Evolutionary conservation across 2,113 vertebrate species (phyloP).

Genomic region (Sorex fumeus): DNA sequence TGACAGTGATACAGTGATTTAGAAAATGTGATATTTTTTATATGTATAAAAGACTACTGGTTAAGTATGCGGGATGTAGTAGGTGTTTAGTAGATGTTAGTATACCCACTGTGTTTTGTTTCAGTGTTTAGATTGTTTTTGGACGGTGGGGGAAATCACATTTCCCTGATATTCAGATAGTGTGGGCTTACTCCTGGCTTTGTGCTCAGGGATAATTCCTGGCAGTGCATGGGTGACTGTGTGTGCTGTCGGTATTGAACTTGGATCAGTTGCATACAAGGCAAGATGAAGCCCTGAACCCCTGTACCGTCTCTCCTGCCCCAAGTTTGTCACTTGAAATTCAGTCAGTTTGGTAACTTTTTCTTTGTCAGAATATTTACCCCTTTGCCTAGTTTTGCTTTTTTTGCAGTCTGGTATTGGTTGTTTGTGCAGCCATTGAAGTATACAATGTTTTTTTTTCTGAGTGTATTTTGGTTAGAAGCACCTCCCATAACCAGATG

Average conservation of each 20-base stretch:
- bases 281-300: too few species aligned
- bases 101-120: not conserved
- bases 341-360: not conserved
- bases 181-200: too few species aligned
- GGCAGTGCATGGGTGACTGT: too few species aligned
- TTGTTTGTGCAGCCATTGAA: not conserved
- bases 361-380: constrained; percentile 18
- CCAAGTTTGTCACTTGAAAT: not conserved
- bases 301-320: not conserved
- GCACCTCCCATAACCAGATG: not conserved
- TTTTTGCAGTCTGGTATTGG: constrained; percentile 11
- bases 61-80: not conserved
- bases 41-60: too few species aligned
- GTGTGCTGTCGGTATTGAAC: too few species aligned
- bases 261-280: too few species aligned
- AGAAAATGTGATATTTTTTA: too few species aligned
- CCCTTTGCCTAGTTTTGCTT: not conserved
- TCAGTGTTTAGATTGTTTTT: not conserved
- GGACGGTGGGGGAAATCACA: too few species aligned
- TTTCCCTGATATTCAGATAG: too few species aligned
- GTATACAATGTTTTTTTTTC: not conserved
- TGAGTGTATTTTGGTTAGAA: not conserved
- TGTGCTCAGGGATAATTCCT: too few species aligned
- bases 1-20: too few species aligned
- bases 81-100: not conserved